A percentile compares a stretch with the other conserved stretches of the same genome.
These are phyloP conservation scores for Caenorhabditis parvicauda DNA, from an alignment of 2,888 invertebrate genomes.

Conservation along the genomic window DNA sequence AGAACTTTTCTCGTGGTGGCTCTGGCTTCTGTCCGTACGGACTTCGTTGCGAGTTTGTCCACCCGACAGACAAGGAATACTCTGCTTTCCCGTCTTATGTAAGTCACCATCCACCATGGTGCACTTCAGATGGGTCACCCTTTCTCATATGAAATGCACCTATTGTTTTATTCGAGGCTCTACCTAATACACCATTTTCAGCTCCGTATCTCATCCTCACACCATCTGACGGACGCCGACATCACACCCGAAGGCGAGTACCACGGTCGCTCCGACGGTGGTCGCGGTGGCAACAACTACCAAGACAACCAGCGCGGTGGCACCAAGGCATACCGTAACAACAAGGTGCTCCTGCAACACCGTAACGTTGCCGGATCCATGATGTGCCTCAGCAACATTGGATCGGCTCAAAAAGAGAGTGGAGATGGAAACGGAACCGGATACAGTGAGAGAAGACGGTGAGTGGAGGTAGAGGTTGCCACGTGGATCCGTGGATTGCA, in stretches of 20 bases:
- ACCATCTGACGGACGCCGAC: conserved; percentile 12
- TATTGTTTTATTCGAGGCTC: background rate
- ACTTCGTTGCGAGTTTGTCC: conserved; percentile 38
- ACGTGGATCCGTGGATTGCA: no score
- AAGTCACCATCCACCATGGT: background rate
- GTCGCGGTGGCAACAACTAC: background rate
- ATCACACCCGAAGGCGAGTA: conserved; percentile 18
- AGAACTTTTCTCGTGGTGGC: conserved; percentile 35
- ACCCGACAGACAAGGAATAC: conserved; percentile 36
- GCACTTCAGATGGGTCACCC: background rate
- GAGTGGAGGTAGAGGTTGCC: no score
- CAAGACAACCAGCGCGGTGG: background rate
- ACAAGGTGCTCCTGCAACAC: conserved; percentile 25
- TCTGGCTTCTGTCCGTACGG: conserved; percentile 37
- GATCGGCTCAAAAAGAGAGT: no score
- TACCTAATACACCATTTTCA: conserved; percentile 5
- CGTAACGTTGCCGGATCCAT: conserved; percentile 13
- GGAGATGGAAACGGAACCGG: no score
- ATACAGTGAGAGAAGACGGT: no score
- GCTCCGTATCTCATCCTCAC: conserved; percentile 18
- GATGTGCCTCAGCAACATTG: conserved; percentile 11
- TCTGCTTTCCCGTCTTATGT: conserved; percentile 20
- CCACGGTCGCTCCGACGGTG: background rate
- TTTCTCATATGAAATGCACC: background rate
- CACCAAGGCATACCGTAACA: conserved; percentile 1